Conservation (phyloP, 2,888 invertebrate genomes). For the Lycia hirtaria region DNA sequence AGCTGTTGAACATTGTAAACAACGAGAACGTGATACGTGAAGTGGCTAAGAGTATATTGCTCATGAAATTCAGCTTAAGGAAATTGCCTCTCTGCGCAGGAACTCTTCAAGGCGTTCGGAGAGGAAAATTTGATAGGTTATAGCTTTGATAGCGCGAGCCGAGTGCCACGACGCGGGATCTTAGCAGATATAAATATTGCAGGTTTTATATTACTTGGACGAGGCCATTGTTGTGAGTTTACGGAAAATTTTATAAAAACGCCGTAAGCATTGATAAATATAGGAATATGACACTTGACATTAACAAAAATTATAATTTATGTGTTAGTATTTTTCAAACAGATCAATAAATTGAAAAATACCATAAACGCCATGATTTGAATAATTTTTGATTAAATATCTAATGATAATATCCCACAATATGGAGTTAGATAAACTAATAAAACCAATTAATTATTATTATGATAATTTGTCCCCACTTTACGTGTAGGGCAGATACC, state of each 20-base stretch:
- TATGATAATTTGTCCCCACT: too few relatives aligned
- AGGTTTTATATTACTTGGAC: slow-evolving; percentile 21
- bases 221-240: slow-evolving; percentile 8
- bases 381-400: too few relatives aligned
- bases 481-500: too few relatives aligned
- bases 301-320: too few relatives aligned
- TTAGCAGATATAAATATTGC: slow-evolving; percentile 47
- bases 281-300: too few relatives aligned
- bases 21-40: slow-evolving; percentile 68
- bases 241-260: not conserved
- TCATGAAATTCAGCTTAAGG: slow-evolving; percentile 82
- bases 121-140: slow-evolving; percentile 80
- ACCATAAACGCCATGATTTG: too few relatives aligned
- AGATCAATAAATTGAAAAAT: too few relatives aligned
- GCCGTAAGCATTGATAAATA: too few relatives aligned
- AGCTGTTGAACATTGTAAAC: slow-evolving; percentile 56
- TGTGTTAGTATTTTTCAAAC: too few relatives aligned
- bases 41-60: slow-evolving; percentile 65
- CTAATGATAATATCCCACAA: too few relatives aligned
- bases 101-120: slow-evolving; percentile 68
- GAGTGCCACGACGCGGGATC: slow-evolving; percentile 57
- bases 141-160: slow-evolving; percentile 66
- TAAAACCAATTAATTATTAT: too few relatives aligned
- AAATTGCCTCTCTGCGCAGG: slow-evolving; percentile 76
- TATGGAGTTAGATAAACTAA: too few relatives aligned